phyloP scores from a whole-genome alignment of 2,888 invertebrate species.

The Endomychus coccineus region DNA sequence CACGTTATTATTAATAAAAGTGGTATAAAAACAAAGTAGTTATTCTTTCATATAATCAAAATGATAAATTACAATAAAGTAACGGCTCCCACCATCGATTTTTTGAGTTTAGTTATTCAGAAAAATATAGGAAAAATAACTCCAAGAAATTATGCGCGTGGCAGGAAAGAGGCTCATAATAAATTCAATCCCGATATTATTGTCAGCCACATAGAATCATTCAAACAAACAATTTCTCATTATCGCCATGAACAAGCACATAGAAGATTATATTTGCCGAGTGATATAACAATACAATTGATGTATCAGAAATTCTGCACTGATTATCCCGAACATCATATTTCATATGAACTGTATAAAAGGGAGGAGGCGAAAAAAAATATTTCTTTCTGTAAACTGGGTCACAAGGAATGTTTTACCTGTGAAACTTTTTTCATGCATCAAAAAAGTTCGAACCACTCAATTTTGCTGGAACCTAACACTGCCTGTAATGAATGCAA shows the following conservation, averaged over 20 bases:
- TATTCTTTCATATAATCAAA: no score
- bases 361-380: slow-evolving; percentile 3
- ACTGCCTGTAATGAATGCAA: slow-evolving; percentile 1
- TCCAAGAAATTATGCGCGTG: no score
- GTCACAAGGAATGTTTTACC: slow-evolving; percentile 6
- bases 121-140: no score
- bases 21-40: no score
- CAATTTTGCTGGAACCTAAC: background rate
- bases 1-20: no score
- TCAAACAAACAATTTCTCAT: no score
- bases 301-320: slow-evolving; percentile 5
- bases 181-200: no score
- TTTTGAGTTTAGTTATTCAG: no score
- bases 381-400: slow-evolving; percentile 9
- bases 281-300: slow-evolving; percentile 10
- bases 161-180: no score
- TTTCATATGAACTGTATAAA: slow-evolving; percentile 10
- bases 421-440: slow-evolving; percentile 5
- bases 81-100: no score
- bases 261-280: slow-evolving; percentile 8
- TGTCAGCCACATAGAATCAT: no score
- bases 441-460: background rate
- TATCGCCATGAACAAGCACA: slow-evolving; percentile 9
- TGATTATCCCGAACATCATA: slow-evolving; percentile 6
- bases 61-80: no score